phyloP scores from a whole-genome alignment of 2,113 vertebrate species.

The Lepisosteus osseus region DNA sequence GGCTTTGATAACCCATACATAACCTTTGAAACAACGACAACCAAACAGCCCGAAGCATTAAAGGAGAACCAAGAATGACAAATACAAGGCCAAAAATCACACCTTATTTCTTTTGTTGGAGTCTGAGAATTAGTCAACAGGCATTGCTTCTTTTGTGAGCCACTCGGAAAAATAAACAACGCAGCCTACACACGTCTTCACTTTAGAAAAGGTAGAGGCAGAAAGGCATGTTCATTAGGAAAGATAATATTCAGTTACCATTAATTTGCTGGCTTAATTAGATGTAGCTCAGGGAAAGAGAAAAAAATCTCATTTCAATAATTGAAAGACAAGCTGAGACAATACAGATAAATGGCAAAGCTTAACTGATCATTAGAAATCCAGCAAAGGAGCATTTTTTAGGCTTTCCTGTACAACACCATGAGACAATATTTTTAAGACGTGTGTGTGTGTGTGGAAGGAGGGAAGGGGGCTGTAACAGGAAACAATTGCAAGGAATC shows the following conservation, averaged over 20 bases:
- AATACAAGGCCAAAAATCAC: constrained; percentile 22
- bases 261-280: constrained; percentile 62
- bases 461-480: constrained; percentile 42
- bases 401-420: background rate
- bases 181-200: constrained; percentile 35
- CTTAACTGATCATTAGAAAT: constrained; percentile 2
- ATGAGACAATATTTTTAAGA: constrained; percentile 18
- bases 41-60: constrained; percentile 32
- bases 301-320: constrained; percentile 58
- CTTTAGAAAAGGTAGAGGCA: constrained; percentile 35
- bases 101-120: constrained; percentile 24
- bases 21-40: constrained; percentile 41
- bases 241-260: constrained; percentile 61
- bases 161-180: constrained; percentile 38
- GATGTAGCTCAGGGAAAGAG: constrained; percentile 50
- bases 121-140: constrained; percentile 33
- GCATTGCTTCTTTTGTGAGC: constrained; percentile 26
- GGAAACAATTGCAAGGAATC: constrained; percentile 50
- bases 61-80: constrained; percentile 34
- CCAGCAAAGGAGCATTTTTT: background rate
- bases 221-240: constrained; percentile 63
- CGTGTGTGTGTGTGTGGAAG: constrained; percentile 39
- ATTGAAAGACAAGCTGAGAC: constrained; percentile 58
- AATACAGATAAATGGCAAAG: constrained; percentile 35
- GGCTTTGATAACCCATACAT: constrained; percentile 44